These are phyloP conservation scores for Drosophila ironensis DNA, from an alignment of 1,140 invertebrate genomes.

Conservation along the genomic window DNA sequence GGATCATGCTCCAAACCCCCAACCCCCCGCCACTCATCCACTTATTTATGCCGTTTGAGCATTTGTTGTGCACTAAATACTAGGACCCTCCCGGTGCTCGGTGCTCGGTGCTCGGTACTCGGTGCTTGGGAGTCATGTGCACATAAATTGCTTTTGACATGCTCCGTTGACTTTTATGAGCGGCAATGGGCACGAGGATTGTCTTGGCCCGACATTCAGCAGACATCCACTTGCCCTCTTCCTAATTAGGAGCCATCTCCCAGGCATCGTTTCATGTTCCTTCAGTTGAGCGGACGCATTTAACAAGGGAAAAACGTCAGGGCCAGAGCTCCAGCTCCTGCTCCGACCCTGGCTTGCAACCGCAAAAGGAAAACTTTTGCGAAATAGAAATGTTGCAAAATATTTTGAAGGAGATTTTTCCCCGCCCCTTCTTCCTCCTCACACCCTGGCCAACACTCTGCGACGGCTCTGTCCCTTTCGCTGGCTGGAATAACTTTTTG, in stretches of 20 bases:
- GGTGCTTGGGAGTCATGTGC: conserved; percentile 29
- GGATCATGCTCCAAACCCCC: neutral
- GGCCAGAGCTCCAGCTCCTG: conserved; percentile 17
- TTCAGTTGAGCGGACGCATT: conserved; percentile 35
- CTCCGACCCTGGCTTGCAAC: conserved; percentile 2
- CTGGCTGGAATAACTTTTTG: conserved; percentile 59
- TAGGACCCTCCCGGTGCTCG: neutral
- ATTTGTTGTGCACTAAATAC: conserved; percentile 61
- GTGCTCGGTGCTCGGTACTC: too few species aligned
- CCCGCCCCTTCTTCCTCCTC: too few species aligned
- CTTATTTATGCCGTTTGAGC: conserved; percentile 76
- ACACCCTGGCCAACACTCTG: too few species aligned
- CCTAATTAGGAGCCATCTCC: conserved; percentile 42
- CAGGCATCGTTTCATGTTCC: conserved; percentile 1
- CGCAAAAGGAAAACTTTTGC: conserved; percentile 28
- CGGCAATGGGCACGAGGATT: conserved; percentile 51
- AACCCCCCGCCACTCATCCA: conserved; percentile 11
- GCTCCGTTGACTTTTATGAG: conserved; percentile 76
- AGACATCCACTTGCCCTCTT: conserved; percentile 4
- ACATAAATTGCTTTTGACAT: conserved; percentile 78
- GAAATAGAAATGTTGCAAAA: conserved; percentile 72
- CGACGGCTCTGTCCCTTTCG: neutral
- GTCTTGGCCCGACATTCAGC: conserved; percentile 61
- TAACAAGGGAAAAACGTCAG: conserved; percentile 33
- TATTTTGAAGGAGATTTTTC: conserved; percentile 38